Evolutionary conservation across 2,888 invertebrate species (phyloP).

Genomic region (Agrochola circellaris): DNA sequence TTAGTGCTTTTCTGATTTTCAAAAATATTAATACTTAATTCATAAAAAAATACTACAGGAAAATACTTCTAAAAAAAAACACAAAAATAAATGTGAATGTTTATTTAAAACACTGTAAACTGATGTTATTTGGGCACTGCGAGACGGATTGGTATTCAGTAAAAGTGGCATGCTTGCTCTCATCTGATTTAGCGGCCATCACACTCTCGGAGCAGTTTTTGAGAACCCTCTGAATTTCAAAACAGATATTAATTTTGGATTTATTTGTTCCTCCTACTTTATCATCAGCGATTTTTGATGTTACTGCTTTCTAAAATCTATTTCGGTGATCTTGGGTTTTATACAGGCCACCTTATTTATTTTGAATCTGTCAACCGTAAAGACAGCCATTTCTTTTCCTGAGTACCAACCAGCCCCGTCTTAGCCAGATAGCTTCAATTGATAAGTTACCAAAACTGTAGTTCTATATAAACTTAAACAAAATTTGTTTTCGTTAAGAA

Average conservation of each 20-base stretch:
- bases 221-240: neutral
- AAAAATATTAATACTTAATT: constrained; percentile 23
- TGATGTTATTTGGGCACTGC: constrained; percentile 13
- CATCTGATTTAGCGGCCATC: neutral
- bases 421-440: constrained; percentile 1
- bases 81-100: constrained; percentile 39
- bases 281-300: neutral
- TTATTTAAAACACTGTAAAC: neutral
- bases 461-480: constrained; percentile 25
- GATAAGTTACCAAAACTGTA: constrained; percentile 25
- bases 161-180: neutral
- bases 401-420: constrained; percentile 4
- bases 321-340: neutral
- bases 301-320: neutral
- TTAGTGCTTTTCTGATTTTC: constrained; percentile 80
- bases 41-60: constrained; percentile 44
- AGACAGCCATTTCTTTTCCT: too few species aligned
- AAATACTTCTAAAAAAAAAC: constrained; percentile 2
- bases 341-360: too few species aligned
- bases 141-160: neutral
- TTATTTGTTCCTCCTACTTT: neutral
- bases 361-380: neutral
- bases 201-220: neutral
- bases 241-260: neutral
- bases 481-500: constrained; percentile 28